These are phyloP conservation scores for Psophia crepitans DNA, from an alignment of 2,113 vertebrate genomes.

Conservation along the genomic window DNA sequence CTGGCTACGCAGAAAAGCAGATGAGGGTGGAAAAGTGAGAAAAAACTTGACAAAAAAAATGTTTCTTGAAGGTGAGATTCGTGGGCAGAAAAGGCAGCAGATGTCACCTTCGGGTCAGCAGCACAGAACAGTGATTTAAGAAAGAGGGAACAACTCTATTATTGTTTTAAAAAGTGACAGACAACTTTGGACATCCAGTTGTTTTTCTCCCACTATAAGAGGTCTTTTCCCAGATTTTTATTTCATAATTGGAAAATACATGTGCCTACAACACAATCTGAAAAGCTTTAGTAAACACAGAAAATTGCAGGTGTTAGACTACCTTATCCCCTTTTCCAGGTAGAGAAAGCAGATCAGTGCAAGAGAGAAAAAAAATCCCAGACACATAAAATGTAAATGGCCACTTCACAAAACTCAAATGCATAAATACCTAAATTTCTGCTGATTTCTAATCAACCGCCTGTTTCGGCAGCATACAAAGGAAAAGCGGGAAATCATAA, in stretches of 20 bases:
- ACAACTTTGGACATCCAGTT: neutral
- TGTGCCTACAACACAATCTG: neutral
- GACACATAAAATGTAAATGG: neutral
- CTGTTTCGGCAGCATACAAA: slow-evolving; percentile 20
- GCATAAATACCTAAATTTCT: slow-evolving; percentile 24
- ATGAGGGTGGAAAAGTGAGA: slow-evolving; percentile 32
- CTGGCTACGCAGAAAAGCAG: neutral
- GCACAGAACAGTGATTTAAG: neutral
- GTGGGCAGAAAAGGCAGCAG: neutral
- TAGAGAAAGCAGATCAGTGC: neutral
- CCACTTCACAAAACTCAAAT: slow-evolving; percentile 24
- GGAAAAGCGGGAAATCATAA: slow-evolving; percentile 15
- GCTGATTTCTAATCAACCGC: neutral
- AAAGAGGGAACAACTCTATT: neutral
- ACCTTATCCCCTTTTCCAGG: neutral
- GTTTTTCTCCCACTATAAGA: neutral
- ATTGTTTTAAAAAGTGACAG: neutral
- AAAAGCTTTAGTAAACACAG: neutral
- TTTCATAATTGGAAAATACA: slow-evolving; percentile 20
- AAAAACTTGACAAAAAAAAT: slow-evolving; percentile 27
- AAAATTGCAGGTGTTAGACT: neutral
- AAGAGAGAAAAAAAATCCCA: neutral
- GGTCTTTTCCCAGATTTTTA: neutral
- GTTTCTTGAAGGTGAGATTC: slow-evolving; percentile 6
- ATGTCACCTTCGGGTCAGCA: neutral